These are phyloP conservation scores for Ptychobarbus kaznakovi DNA, from an alignment of 2,797 vertebrate species.

Conservation along the genomic window DNA sequence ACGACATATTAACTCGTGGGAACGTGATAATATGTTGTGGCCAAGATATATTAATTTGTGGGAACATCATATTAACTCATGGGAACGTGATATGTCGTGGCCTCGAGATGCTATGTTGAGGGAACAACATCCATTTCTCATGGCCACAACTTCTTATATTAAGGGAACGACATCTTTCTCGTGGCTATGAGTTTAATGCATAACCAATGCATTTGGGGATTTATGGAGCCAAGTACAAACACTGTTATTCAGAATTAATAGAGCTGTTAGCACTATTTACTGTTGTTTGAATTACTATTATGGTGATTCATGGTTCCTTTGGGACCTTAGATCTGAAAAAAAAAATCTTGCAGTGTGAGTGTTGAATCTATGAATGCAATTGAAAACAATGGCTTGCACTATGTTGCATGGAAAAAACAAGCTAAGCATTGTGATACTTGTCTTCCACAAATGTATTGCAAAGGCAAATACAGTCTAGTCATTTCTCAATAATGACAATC, in stretches of 20 bases:
- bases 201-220: not conserved
- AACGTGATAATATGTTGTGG: too few relatives aligned
- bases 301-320: constrained; percentile 1
- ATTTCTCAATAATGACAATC: not conserved
- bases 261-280: not conserved
- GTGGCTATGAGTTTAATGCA: too few relatives aligned
- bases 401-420: not conserved
- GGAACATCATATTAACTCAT: too few relatives aligned
- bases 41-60: too few relatives aligned
- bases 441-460: not conserved
- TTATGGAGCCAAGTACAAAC: not conserved
- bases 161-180: too few relatives aligned
- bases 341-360: not conserved
- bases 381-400: not conserved
- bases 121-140: too few relatives aligned
- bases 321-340: not conserved
- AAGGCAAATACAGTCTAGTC: not conserved
- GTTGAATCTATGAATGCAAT: not conserved
- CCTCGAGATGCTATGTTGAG: too few relatives aligned
- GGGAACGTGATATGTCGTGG: too few relatives aligned
- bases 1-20: too few relatives aligned
- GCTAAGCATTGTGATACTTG: not conserved
- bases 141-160: too few relatives aligned
- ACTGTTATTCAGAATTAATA: constrained; percentile 2
- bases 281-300: not conserved